Evolutionary conservation across 1,140 invertebrate genomes (phyloP).

Genomic region (Drosophila lini): DNA sequence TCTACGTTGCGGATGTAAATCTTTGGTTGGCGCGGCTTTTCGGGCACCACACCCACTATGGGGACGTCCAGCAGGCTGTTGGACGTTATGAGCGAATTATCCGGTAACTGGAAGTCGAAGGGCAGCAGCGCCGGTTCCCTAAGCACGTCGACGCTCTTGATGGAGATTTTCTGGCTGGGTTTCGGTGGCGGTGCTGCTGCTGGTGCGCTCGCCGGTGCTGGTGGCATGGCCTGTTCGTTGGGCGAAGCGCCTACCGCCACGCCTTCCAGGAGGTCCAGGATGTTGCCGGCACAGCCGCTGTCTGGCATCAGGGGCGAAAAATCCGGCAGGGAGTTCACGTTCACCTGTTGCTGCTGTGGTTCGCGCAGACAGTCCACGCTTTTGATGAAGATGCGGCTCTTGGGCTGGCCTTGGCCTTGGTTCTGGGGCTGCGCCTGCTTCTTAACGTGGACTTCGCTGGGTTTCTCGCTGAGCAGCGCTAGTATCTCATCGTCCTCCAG

Average conservation of each 20-base stretch:
- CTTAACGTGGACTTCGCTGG: conserved; percentile 4
- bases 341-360: conserved; percentile 43
- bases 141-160: conserved; percentile 81
- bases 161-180: conserved; percentile 77
- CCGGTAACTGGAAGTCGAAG: conserved; percentile 62
- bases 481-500: conserved; percentile 77
- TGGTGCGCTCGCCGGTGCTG: conserved; percentile 7
- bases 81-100: conserved; percentile 19
- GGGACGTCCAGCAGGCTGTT: conserved; percentile 38
- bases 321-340: conserved; percentile 26
- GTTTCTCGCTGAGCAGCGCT: conserved; percentile 31
- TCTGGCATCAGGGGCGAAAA: conserved; percentile 51
- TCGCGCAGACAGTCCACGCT: conserved; percentile 78
- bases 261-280: conserved; percentile 61
- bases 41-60: conserved; percentile 26
- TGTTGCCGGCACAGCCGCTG: conserved; percentile 30
- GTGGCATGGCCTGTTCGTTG: conserved; percentile 22
- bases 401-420: conserved; percentile 16
- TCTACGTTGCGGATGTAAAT: conserved; percentile 82
- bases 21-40: conserved; percentile 71
- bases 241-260: conserved; percentile 36
- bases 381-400: conserved; percentile 79
- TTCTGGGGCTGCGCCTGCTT: conserved; percentile 1
- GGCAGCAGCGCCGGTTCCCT: conserved; percentile 70
- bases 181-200: conserved; percentile 15